A percentile compares a stretch with the other conserved stretches of the same genome.
phyloP scores from a whole-genome alignment of 2,888 invertebrate species.

The Conops quadrifasciatus region DNA sequence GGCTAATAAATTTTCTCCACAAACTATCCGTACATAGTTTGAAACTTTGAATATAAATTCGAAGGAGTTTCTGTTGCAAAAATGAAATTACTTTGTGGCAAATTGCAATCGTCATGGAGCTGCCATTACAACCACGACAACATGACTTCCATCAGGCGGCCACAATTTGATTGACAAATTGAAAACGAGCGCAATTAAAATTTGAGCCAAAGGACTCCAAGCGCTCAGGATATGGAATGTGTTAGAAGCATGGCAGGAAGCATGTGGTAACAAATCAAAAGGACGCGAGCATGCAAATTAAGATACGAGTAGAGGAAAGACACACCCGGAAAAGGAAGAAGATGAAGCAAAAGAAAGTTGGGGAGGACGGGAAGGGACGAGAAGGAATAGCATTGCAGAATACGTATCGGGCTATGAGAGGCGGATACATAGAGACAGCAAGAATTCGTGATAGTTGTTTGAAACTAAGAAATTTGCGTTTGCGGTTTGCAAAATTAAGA shows the following conservation, averaged over 20 bases:
- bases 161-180: slow-evolving; percentile 41
- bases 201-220: slow-evolving; percentile 10
- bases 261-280: slow-evolving; percentile 28
- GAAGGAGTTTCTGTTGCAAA: neutral
- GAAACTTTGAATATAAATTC: neutral
- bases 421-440: neutral
- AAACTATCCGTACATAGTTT: no score
- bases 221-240: slow-evolving; percentile 9
- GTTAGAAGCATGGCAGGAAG: slow-evolving; percentile 6
- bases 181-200: slow-evolving; percentile 42
- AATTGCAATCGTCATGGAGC: neutral
- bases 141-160: slow-evolving; percentile 25
- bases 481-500: slow-evolving; percentile 19
- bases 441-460: no score
- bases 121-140: neutral
- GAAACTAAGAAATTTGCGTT: slow-evolving; percentile 18
- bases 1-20: no score
- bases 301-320: no score
- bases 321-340: no score
- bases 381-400: no score
- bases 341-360: neutral
- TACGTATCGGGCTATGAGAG: no score
- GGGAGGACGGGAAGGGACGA: neutral
- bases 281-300: neutral
- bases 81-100: slow-evolving; percentile 5